These are phyloP conservation scores for Apostichopus californicus DNA, from an alignment of 35 echinoderm and acorn worm genomes.

Conservation along the genomic window DNA sequence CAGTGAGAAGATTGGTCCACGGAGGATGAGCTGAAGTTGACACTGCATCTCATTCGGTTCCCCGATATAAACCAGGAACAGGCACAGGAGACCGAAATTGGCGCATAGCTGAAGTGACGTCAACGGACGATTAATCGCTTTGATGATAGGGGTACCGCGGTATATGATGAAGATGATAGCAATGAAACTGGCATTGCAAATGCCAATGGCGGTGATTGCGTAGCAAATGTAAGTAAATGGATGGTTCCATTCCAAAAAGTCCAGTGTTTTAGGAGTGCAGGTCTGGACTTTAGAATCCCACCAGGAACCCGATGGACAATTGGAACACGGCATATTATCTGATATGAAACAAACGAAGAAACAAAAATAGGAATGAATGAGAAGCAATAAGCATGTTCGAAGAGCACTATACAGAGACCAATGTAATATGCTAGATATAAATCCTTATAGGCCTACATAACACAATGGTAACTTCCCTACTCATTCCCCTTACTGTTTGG, in stretches of 20 bases:
- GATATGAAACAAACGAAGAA: background rate
- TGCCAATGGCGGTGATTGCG: conserved; percentile 14
- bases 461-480: too few species aligned
- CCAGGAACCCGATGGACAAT: conserved; percentile 18
- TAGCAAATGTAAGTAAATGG: conserved; percentile 50
- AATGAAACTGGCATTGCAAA: conserved; percentile 4
- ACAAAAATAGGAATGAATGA: background rate
- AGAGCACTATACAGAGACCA: background rate
- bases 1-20: conserved; percentile 23
- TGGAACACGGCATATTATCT: conserved; percentile 17
- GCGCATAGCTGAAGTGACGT: conserved; percentile 26
- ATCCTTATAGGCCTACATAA: too few species aligned
- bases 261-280: conserved; percentile 16
- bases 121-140: conserved; percentile 50
- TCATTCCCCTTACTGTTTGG: too few species aligned
- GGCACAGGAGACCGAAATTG: conserved; percentile 25
- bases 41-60: conserved; percentile 8
- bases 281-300: conserved; percentile 1
- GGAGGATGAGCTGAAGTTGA: conserved; percentile 24
- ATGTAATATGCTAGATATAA: too few species aligned
- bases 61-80: conserved; percentile 31
- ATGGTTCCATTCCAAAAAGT: conserved; percentile 41
- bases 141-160: conserved; percentile 37
- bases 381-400: background rate
- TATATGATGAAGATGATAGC: conserved; percentile 22